phyloP scores from a whole-genome alignment of 1,140 invertebrate genomes.

The Drosophila ambigua region DNA sequence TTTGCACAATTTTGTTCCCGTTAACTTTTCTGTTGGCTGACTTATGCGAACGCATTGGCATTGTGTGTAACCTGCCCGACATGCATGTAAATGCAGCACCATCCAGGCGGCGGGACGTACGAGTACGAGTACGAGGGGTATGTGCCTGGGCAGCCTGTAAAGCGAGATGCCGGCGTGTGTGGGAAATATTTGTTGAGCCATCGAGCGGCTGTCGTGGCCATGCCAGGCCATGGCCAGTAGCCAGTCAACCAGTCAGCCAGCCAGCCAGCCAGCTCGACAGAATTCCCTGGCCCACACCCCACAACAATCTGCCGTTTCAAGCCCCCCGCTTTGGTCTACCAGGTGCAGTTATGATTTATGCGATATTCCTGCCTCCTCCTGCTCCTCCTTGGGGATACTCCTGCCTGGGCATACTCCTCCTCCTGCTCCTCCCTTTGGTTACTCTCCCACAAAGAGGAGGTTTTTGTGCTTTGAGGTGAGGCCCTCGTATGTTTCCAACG shows the following conservation, averaged over 20 bases:
- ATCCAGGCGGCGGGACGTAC: background rate
- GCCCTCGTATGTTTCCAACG: conserved; percentile 66
- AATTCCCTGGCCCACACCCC: conserved; percentile 20
- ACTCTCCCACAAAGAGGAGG: too few relatives aligned
- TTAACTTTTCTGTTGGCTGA: background rate
- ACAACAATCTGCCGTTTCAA: background rate
- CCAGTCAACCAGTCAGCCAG: conserved; percentile 5
- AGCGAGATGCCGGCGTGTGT: conserved; percentile 55
- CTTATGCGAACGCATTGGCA: conserved; percentile 52
- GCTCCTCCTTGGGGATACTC: too few relatives aligned
- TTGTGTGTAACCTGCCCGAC: conserved; percentile 74
- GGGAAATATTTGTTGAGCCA: conserved; percentile 62
- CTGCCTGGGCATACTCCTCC: too few relatives aligned
- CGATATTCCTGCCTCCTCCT: conserved; percentile 28
- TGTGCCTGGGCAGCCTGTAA: conserved; percentile 42
- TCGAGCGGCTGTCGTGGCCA: background rate
- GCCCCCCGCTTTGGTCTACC: conserved; percentile 39
- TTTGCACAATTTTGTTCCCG: conserved; percentile 3
- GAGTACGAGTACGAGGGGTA: too few relatives aligned
- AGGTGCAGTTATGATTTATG: conserved; percentile 81
- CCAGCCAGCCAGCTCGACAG: conserved; percentile 13
- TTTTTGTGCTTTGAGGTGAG: conserved; percentile 45
- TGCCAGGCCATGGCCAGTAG: conserved; percentile 56
- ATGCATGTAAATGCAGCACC: conserved; percentile 42
- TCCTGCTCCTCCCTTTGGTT: too few relatives aligned